Conservation (phyloP, 2,888 invertebrate species). For the Pseudococcus jackbeardsleyi region DNA sequence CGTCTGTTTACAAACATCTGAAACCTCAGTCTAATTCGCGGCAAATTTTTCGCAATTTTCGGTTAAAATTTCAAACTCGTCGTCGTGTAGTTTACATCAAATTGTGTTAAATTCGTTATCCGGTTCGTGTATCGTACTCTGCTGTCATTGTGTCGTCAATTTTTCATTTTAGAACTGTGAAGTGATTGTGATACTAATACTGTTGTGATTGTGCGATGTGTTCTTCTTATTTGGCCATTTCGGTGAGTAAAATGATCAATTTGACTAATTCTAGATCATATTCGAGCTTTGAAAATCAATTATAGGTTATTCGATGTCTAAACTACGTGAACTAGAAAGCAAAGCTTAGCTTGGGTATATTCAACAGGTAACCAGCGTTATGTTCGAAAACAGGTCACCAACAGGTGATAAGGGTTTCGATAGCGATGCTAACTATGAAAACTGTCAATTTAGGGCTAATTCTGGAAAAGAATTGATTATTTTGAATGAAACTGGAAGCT, state of each 20-base stretch:
- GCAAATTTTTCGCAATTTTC: background rate
- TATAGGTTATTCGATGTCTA: background rate
- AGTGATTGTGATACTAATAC: background rate
- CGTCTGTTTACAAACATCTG: slow-evolving; percentile 58
- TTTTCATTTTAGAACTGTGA: background rate
- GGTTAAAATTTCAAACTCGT: background rate
- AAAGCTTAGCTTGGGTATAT: background rate
- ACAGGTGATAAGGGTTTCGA: slow-evolving; percentile 31
- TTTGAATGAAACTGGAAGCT: too few relatives aligned
- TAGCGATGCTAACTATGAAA: background rate
- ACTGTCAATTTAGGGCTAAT: too few relatives aligned
- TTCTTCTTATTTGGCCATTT: background rate
- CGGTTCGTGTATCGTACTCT: background rate
- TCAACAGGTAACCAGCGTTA: background rate
- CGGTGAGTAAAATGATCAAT: slow-evolving; percentile 20
- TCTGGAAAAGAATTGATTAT: too few relatives aligned
- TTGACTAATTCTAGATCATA: background rate
- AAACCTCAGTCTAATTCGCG: slow-evolving; percentile 10
- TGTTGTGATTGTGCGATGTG: background rate
- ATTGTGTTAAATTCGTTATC: background rate
- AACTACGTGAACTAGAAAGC: background rate
- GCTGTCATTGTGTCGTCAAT: too few relatives aligned
- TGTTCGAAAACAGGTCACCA: background rate
- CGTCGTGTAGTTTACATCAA: background rate
- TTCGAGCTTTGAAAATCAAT: background rate